Conservation (phyloP, 2,797 vertebrate genomes). For the Cynodonichthys magdalenae region DNA sequence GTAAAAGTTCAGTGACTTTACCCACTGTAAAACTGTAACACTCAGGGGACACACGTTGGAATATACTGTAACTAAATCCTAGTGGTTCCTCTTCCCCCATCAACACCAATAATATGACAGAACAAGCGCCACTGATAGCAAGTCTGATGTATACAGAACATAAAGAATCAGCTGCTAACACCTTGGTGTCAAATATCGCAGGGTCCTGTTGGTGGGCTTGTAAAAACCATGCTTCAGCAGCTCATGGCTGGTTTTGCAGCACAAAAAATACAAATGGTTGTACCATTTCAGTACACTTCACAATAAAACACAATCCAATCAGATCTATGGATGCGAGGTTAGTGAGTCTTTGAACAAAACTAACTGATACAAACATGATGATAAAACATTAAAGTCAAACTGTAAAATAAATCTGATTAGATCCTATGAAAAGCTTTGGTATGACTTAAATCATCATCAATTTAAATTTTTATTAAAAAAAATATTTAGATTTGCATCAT, state of each 20-base stretch:
- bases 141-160: background rate
- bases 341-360: background rate
- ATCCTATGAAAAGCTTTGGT: too few species aligned
- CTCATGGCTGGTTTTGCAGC: background rate
- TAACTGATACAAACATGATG: background rate
- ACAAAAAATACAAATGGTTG: background rate
- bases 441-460: too few species aligned
- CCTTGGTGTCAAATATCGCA: slow-evolving; percentile 1
- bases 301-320: background rate
- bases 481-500: too few species aligned
- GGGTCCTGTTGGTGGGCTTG: background rate
- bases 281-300: background rate
- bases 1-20: background rate
- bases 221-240: slow-evolving; percentile 1
- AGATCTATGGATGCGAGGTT: background rate
- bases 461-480: too few species aligned
- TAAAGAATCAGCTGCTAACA: background rate
- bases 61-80: background rate
- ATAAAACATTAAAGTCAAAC: too few species aligned
- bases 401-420: too few species aligned
- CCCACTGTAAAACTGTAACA: background rate
- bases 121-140: background rate
- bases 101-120: background rate
- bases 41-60: too few species aligned
- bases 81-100: background rate